These are phyloP conservation scores for Mythimna vitellina DNA, from an alignment of 2,888 invertebrate species.

Conservation along the genomic window DNA sequence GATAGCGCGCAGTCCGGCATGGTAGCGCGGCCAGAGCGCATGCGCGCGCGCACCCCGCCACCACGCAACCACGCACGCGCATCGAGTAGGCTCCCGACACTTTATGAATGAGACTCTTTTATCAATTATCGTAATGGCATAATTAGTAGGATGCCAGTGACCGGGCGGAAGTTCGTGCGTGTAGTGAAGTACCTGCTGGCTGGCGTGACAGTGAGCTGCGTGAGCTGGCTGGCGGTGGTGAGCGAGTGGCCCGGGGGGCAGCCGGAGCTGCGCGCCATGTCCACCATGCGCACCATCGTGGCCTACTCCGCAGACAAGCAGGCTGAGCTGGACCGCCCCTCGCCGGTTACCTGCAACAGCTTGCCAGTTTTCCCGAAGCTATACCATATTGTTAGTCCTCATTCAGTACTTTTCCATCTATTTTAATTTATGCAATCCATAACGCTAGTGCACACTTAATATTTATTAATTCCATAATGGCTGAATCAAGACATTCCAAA, in stretches of 20 bases:
- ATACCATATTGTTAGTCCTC: constrained; percentile 78
- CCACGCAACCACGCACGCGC: constrained; percentile 68
- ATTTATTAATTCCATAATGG: background rate
- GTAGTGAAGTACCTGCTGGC: constrained; percentile 83
- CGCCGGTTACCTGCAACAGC: constrained; percentile 83
- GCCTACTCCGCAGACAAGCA: constrained; percentile 91
- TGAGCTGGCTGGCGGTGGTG: constrained; percentile 86
- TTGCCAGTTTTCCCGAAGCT: constrained; percentile 81
- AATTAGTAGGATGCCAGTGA: constrained; percentile 74
- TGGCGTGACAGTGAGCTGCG: constrained; percentile 83
- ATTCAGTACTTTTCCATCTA: background rate
- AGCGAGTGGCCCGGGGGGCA: constrained; percentile 80
- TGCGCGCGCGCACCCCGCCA: constrained; percentile 76
- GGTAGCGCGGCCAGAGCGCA: constrained; percentile 86
- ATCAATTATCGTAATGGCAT: constrained; percentile 65
- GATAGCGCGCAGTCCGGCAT: constrained; percentile 87
- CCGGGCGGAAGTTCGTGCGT: constrained; percentile 79
- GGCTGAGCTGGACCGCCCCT: constrained; percentile 87
- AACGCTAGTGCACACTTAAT: background rate
- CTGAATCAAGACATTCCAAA: constrained; percentile 15
- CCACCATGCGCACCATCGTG: constrained; percentile 91
- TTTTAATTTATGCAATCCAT: background rate
- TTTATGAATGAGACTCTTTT: constrained; percentile 56
- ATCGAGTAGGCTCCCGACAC: constrained; percentile 52
- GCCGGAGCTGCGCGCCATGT: constrained; percentile 61